Percentiles rank a stretch among this genome's conserved stretches.
phyloP scores from a whole-genome alignment of 2,113 vertebrate genomes.

The Salvator merianae region DNA sequence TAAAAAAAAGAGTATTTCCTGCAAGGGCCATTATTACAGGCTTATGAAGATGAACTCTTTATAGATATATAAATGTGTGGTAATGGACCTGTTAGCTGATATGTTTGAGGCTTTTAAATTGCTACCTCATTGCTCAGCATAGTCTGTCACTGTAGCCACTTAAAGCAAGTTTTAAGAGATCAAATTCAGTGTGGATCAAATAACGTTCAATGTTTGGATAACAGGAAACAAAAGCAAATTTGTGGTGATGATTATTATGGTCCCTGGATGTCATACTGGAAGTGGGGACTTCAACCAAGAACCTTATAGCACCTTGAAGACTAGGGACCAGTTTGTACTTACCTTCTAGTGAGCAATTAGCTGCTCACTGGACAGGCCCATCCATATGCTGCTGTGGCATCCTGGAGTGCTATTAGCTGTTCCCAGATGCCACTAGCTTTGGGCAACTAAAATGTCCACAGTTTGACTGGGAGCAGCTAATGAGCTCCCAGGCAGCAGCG shows the following conservation, averaged over 20 bases:
- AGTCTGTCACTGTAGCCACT: conserved; percentile 11
- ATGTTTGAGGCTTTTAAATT: conserved; percentile 32
- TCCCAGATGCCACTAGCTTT: too few relatives aligned
- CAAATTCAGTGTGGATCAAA: not conserved
- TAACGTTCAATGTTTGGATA: not conserved
- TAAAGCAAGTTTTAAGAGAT: conserved; percentile 21
- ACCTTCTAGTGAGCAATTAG: too few relatives aligned
- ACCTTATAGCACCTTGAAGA: too few relatives aligned
- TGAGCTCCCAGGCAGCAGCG: too few relatives aligned
- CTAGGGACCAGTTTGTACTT: too few relatives aligned
- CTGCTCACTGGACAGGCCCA: too few relatives aligned
- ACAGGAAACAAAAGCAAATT: not conserved
- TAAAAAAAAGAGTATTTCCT: conserved; percentile 10
- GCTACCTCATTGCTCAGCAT: conserved; percentile 1
- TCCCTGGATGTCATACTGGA: not conserved
- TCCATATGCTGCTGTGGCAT: too few relatives aligned
- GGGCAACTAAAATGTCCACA: too few relatives aligned
- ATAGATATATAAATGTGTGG: conserved; percentile 15
- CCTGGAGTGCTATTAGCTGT: too few relatives aligned
- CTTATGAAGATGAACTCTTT: conserved; percentile 21
- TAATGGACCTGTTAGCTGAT: conserved; percentile 26
- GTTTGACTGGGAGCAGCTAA: too few relatives aligned
- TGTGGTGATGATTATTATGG: not conserved
- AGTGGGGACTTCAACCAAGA: not conserved
- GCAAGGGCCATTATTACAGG: conserved; percentile 16